Percentiles rank a stretch among this genome's conserved stretches.
These are phyloP conservation scores for Conchocele bisecta DNA, from an alignment of 2,888 invertebrate genomes.

Conservation along the genomic window DNA sequence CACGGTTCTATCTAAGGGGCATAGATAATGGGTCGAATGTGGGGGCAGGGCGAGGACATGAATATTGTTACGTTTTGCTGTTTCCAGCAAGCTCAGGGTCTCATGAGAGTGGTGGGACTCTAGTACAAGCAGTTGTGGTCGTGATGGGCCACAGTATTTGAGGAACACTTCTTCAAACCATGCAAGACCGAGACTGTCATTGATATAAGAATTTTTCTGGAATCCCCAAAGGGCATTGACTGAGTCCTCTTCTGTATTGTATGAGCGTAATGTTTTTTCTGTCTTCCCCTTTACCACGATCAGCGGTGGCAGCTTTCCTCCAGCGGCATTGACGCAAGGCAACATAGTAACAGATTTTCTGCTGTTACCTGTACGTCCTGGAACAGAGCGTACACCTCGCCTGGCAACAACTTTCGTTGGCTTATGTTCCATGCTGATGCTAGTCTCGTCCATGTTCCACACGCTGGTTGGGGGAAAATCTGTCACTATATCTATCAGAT, in stretches of 20 bases:
- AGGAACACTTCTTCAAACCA: conserved; percentile 24
- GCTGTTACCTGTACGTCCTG: conserved; percentile 15
- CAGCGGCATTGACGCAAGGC: conserved; percentile 39
- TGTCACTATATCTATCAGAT: no score
- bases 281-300: conserved; percentile 27
- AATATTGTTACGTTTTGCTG: no score
- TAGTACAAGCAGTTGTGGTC: no score
- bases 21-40: no score
- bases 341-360: conserved; percentile 29
- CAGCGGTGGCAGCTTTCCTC: conserved; percentile 28
- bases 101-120: no score
- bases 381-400: conserved; percentile 16
- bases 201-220: conserved; percentile 11
- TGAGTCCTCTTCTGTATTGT: conserved; percentile 9
- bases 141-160: no score
- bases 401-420: conserved; percentile 29
- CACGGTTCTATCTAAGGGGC: no score
- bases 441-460: conserved; percentile 45
- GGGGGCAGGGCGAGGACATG: no score
- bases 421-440: conserved; percentile 19
- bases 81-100: no score
- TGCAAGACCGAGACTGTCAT: conserved; percentile 1
- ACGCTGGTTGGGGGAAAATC: not conserved
- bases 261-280: no score
- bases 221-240: conserved; percentile 1